Evolutionary conservation across 1,140 invertebrate species (phyloP).

Genomic region (Hyles vespertilio): DNA sequence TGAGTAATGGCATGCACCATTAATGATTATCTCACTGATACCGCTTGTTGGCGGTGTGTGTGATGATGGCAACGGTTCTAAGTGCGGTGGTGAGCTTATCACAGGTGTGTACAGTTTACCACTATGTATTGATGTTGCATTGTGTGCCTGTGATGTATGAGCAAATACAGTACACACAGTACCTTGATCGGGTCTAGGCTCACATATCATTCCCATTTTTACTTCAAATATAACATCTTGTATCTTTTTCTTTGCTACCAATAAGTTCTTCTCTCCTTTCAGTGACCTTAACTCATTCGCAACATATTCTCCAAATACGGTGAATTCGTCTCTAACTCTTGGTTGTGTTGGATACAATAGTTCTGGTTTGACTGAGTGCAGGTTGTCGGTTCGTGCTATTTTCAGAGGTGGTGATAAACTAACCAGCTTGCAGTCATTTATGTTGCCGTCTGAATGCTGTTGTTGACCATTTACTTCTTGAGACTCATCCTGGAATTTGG

Average conservation of each 20-base stretch:
- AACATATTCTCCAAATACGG: constrained; percentile 66
- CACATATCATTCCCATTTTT: constrained; percentile 65
- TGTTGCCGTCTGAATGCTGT: constrained; percentile 23
- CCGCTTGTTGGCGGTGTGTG: constrained; percentile 53
- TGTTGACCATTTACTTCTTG: constrained; percentile 34
- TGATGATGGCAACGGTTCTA: constrained; percentile 41
- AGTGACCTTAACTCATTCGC: constrained; percentile 62
- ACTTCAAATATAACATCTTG: constrained; percentile 71
- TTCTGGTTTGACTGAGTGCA: constrained; percentile 43
- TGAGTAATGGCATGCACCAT: constrained; percentile 56
- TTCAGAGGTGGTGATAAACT: constrained; percentile 49
- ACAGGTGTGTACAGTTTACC: constrained; percentile 56
- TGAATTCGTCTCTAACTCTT: constrained; percentile 56
- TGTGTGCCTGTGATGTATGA: constrained; percentile 37
- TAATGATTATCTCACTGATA: constrained; percentile 65
- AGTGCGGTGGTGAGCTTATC: constrained; percentile 45
- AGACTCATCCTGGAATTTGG: constrained; percentile 44
- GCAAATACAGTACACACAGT: constrained; percentile 45
- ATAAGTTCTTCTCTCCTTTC: constrained; percentile 62
- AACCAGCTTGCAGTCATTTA: constrained; percentile 42
- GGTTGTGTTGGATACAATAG: constrained; percentile 30
- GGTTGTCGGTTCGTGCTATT: constrained; percentile 43
- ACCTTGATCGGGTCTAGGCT: constrained; percentile 40
- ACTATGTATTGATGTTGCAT: constrained; percentile 34
- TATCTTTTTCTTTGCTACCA: constrained; percentile 68